Base-by-base conservation (phyloP, 2,113 vertebrate species). In the Nesoenas mayeri region DNA sequence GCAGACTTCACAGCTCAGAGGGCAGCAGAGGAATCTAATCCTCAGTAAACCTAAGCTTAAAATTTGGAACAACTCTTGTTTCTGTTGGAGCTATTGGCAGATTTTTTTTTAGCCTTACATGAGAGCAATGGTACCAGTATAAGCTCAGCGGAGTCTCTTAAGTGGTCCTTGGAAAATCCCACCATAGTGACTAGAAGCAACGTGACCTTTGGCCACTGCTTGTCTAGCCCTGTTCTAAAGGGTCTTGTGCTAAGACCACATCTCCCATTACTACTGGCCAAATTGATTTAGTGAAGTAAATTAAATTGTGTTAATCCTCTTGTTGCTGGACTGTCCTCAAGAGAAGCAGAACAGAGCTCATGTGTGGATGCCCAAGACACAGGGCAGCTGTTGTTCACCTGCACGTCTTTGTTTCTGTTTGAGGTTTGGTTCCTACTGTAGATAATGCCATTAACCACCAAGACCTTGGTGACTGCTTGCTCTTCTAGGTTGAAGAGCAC, bases 291-390 rank as follows among this genome's bases (percentile, higher is more conserved):
- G 92, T 86, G 66, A 58, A 92, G 66, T 89, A 89, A 95, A 75
- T 96, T 94, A 95, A 81, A 69, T 98, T 96, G 85, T 57, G n/a
- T 66, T 96, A 87, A 95, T 95, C 94, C 66, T 79, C 56, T 85
- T 74, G 82, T 61, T 84, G 88, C 61, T 64, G 69, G 79, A 25
- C 57, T 42, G 50, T 79, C 77, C 79, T 79, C 32, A 80, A 32
- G 93, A 79, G 89, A 92, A 77, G 79, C 28, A 71, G 83, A 91
- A 82, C 84, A 91, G 90, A 96, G 81, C 54, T 85, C 12, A 4
- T 10, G 62, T 70, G 66, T 77, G 75, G 58, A 83, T 85, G 88
- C 65, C 69, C 34, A 1, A 2, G 81, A 75, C 42, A 4, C 15
- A 6, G 53, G 38, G 69, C 79, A 81, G 79, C 48, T 85, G 62